Evolutionary conservation across 2,888 invertebrate genomes (phyloP).

Genomic region (Diadromus collaris): DNA sequence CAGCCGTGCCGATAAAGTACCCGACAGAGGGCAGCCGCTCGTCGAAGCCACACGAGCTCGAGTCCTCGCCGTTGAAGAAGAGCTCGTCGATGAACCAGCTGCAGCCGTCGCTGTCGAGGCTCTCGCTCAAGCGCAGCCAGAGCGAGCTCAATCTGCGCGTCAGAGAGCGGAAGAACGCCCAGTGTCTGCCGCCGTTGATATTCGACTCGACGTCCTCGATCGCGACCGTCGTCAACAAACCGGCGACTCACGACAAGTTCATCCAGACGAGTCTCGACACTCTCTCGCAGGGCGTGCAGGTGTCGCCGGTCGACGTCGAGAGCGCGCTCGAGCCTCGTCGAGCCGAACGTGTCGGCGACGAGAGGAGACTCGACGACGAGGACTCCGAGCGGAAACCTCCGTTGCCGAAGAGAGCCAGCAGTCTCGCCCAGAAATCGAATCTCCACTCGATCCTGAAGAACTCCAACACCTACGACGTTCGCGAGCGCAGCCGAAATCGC

Average conservation of each 20-base stretch:
- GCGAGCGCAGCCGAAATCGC: constrained; percentile 51
- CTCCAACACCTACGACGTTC: constrained; percentile 71
- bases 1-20: constrained; percentile 54
- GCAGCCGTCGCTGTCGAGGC: constrained; percentile 61
- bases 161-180: constrained; percentile 66
- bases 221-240: constrained; percentile 78
- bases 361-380: constrained; percentile 5
- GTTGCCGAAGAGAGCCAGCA: constrained; percentile 73
- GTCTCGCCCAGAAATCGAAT: constrained; percentile 68
- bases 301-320: constrained; percentile 62
- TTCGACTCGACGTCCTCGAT: constrained; percentile 79
- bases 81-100: constrained; percentile 77
- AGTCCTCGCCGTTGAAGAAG: constrained; percentile 71
- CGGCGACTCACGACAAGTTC: constrained; percentile 75
- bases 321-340: neutral
- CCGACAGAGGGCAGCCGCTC: constrained; percentile 57
- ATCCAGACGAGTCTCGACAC: constrained; percentile 74
- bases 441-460: constrained; percentile 73
- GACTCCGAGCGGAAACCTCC: constrained; percentile 72
- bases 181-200: constrained; percentile 67
- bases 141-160: constrained; percentile 76
- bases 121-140: constrained; percentile 75
- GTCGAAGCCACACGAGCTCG: constrained; percentile 36
- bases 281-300: constrained; percentile 75
- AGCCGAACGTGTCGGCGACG: neutral